Evolutionary conservation across 2,888 invertebrate species (phyloP), one percentile per base, ranked within the genome.

Genomic region (Xanthia icteritia): DNA sequence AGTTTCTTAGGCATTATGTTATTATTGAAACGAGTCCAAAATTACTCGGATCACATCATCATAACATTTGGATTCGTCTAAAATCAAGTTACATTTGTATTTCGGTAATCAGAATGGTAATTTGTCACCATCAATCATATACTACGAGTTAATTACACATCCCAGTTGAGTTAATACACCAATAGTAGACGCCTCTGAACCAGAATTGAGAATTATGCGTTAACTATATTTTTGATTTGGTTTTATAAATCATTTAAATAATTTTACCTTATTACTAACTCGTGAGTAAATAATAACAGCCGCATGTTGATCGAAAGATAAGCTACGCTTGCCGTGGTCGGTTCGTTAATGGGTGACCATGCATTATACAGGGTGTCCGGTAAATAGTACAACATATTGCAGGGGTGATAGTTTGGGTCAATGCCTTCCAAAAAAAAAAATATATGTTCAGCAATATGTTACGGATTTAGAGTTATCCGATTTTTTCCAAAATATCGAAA

Each of bases 101-200:
- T 66, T 69, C 23, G 9, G 60, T 84, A 81, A 81, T 75, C 71
- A 77, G 61, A 65, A 80, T 76, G 31, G 69, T 84, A 76, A 84
- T 84, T 73, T 86, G 74, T 86, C 86, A 81, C 73, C 84, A 84
- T 86, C 81, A 86, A 86, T 86, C 86, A 86, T 84, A 83, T 83
- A 81, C 31, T 68, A 58, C 39, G 71, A 86, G 64, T 81, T 86
- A 86, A 86, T 86, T 81, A 86, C 79, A 76, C 65, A 75, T 81
- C 79, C 66, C 76, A 54, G 71, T 77, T 61, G 75, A 83, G 63
- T 83, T 83, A 67, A 81, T 77, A 39, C 36, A 64, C 64, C 61
- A 61, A 66, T 48, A 74, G 61, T 58, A 45, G 45, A 39, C 27
- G 68, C 15, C 48, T 65, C 60, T 58, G 20, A 69, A 72, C 51